phyloP scores from a whole-genome alignment of 1,140 invertebrate species.

The Monomorium pharaonis region DNA sequence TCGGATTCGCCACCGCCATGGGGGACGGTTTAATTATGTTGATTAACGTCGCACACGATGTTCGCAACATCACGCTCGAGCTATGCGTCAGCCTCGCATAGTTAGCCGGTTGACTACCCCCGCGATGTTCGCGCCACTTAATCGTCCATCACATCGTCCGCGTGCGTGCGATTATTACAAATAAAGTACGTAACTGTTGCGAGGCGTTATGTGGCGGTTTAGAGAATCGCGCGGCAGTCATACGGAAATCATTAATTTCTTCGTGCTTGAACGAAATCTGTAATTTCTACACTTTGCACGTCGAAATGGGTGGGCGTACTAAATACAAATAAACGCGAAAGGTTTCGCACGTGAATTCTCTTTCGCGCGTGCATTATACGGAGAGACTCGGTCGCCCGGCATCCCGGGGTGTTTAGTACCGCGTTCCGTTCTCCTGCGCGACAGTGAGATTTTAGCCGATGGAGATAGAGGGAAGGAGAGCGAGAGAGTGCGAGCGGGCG shows the following conservation, averaged over 20 bases:
- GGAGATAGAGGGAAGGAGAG: conserved; percentile 28
- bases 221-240: conserved; percentile 7
- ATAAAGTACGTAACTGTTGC: conserved; percentile 28
- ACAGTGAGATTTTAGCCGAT: conserved; percentile 55
- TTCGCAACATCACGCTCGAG: conserved; percentile 55
- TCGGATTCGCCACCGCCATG: background rate
- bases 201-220: background rate
- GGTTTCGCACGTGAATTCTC: background rate
- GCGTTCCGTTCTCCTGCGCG: conserved; percentile 31
- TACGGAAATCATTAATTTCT: conserved; percentile 15
- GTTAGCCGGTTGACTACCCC: conserved; percentile 35
- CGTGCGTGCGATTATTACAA: conserved; percentile 8
- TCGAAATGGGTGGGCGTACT: background rate
- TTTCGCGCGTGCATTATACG: conserved; percentile 6
- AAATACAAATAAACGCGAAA: background rate
- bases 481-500: background rate
- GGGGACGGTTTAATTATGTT: conserved; percentile 62
- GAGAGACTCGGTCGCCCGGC: conserved; percentile 15
- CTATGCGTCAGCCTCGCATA: conserved; percentile 40
- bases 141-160: conserved; percentile 4
- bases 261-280: background rate
- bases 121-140: conserved; percentile 29
- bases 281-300: background rate
- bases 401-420: conserved; percentile 17
- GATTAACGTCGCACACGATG: conserved; percentile 69